Percentiles rank a stretch among this genome's conserved stretches.
phyloP scores from a whole-genome alignment of 2,113 vertebrate genomes.

The Genyomyrus donnyi region DNA sequence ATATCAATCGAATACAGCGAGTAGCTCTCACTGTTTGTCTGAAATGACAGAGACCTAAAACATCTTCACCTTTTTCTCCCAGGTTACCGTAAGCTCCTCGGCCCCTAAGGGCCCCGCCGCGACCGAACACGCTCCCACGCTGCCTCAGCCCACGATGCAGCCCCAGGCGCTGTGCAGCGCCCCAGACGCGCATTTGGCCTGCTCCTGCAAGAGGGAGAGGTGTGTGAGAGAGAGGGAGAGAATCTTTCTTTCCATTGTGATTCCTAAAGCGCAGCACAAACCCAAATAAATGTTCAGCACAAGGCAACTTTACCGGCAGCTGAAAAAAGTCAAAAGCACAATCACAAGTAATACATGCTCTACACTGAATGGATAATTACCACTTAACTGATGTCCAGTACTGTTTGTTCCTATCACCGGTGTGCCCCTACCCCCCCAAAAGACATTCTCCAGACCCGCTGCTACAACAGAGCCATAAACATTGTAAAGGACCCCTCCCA shows the following conservation, averaged over 20 bases:
- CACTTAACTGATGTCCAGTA: background rate
- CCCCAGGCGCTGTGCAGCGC: conserved; percentile 61
- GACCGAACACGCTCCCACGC: conserved; percentile 54
- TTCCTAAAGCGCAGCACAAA: background rate
- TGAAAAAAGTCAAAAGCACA: background rate
- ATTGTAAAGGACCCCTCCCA: too few relatives aligned
- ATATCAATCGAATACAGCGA: background rate
- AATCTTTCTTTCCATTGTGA: background rate
- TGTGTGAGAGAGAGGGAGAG: background rate
- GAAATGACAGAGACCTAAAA: background rate
- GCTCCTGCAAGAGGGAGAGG: conserved; percentile 44
- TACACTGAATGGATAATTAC: background rate
- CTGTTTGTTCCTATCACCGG: background rate
- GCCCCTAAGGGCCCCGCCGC: conserved; percentile 60
- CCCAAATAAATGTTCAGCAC: background rate
- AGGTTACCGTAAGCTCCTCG: conserved; percentile 64
- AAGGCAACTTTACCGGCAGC: background rate
- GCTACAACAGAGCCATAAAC: too few relatives aligned
- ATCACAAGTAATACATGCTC: background rate
- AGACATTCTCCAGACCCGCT: too few relatives aligned
- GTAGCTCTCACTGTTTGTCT: background rate
- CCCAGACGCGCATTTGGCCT: conserved; percentile 66
- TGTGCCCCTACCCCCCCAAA: too few relatives aligned
- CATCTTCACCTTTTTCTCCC: conserved; percentile 60
- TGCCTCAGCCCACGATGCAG: conserved; percentile 47